These are phyloP conservation scores for Manduca sexta DNA, from an alignment of 1,140 invertebrate genomes.

Conservation along the genomic window DNA sequence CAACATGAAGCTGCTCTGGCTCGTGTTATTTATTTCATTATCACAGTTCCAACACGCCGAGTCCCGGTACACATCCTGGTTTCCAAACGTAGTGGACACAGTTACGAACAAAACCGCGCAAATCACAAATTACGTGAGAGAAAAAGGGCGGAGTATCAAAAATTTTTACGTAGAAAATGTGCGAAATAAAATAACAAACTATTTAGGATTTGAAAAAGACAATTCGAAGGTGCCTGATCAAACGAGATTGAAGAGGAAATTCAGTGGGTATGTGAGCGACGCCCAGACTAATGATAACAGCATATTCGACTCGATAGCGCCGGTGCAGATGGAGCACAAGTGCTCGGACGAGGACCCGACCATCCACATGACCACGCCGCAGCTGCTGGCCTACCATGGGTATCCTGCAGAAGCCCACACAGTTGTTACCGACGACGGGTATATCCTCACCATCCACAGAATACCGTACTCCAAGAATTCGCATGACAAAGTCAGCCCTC, in stretches of 20 bases:
- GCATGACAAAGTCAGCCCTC: constrained; percentile 17
- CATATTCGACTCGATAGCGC: constrained; percentile 51
- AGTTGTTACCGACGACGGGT: constrained; percentile 81
- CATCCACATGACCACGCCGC: constrained; percentile 63
- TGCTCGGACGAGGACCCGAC: constrained; percentile 50
- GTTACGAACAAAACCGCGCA: constrained; percentile 45
- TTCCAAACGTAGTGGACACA: constrained; percentile 39
- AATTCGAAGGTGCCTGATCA: constrained; percentile 7
- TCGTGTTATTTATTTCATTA: constrained; percentile 40
- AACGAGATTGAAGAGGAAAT: constrained; percentile 33
- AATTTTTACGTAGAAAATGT: constrained; percentile 50
- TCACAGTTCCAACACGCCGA: constrained; percentile 34
- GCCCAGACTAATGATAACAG: constrained; percentile 32
- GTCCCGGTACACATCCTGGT: constrained; percentile 34
- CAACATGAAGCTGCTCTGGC: constrained; percentile 41
- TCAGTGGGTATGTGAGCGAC: constrained; percentile 34
- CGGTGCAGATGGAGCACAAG: constrained; percentile 23
- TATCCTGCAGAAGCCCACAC: constrained; percentile 80
- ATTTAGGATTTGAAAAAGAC: constrained; percentile 24
- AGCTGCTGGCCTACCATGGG: constrained; percentile 77
- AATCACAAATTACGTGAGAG: constrained; percentile 42
- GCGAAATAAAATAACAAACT: constrained; percentile 38
- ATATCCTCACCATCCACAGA: constrained; percentile 81
- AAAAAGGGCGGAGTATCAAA: constrained; percentile 48
- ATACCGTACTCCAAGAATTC: constrained; percentile 74